Percentiles rank a stretch among this genome's conserved stretches.
Conservation (phyloP, 2,888 invertebrate species). For the Chloromyia formosa region DNA sequence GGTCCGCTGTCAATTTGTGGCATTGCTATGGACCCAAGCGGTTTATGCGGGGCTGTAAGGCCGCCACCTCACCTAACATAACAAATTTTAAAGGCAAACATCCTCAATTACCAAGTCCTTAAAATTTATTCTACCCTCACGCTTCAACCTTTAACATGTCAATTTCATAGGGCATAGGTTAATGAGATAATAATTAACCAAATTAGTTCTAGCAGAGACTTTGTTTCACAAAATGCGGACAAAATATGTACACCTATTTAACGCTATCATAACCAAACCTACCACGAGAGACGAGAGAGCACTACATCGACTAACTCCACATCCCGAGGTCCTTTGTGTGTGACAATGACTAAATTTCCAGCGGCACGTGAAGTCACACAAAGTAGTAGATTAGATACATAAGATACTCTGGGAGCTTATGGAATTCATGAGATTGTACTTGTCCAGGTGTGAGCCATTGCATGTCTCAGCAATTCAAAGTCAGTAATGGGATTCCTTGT, state of each 20-base stretch:
- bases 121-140: too few relatives aligned
- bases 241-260: neutral
- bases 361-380: neutral
- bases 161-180: neutral
- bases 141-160: neutral
- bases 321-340: neutral
- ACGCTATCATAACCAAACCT: neutral
- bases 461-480: neutral
- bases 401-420: neutral
- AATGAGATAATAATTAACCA: neutral
- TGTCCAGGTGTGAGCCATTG: neutral
- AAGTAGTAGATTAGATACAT: neutral
- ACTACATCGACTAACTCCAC: too few relatives aligned
- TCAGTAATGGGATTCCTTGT: neutral
- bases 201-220: neutral
- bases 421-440: conserved; percentile 25
- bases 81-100: too few relatives aligned
- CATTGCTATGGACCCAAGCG: too few relatives aligned
- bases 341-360: conserved; percentile 7
- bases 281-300: too few relatives aligned
- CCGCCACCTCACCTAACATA: too few relatives aligned
- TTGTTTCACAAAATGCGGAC: neutral
- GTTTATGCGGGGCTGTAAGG: too few relatives aligned
- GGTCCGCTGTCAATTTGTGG: too few relatives aligned
- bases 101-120: too few relatives aligned